Base-by-base conservation (phyloP, 2,113 vertebrate species). In the Mus pahari region DNA sequence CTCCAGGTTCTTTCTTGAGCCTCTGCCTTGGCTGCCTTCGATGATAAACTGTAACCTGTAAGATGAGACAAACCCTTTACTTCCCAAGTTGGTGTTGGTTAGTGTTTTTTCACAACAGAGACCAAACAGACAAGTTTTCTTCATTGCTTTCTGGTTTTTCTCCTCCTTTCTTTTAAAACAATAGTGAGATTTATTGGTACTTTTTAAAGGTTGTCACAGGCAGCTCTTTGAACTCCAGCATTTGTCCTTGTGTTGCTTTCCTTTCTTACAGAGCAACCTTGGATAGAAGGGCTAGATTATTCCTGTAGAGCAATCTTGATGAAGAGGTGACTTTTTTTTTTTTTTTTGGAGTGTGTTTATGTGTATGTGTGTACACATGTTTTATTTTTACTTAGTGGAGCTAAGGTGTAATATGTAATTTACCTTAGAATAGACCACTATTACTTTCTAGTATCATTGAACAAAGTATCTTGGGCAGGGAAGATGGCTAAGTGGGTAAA, bases 231-330 rank as follows among this genome's bases (percentile, higher is more conserved):
- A 50, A 77, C 53, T 92, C 81, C 77, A 64, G 48, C 42, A 64
- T n/a, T 75, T 81, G 26, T 13, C 28, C 0, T 20, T 92, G 39
- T 90, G 8, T 68, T 55, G 66, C 73, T 36, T 87, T 13, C 36
- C 55, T 90, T 74, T n/a, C 82, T 88, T 84, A 81, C 78, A 53
- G 28, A 93, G 39, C 2, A 62, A 48, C 45, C 42, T 86, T 89
- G 26, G 48, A 39, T 77, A 78, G 28, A 77, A 28, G n/a, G 94
- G 9, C 28, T 87, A 33, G 39, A 60, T 90, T 96, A 77, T 73
- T 82, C 20, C 84, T 86, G 26, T 28, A 74, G 75, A 89, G 58
- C 93, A 48, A 75, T 89, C 48, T 90, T 94, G 77, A 94, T 84
- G 31, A 64, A 73, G 64, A 87, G 45, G 16, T 86, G 36, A 55